Evolutionary conservation across 2,888 invertebrate genomes (phyloP).

Genomic region (Meiosimyza decipiens): DNA sequence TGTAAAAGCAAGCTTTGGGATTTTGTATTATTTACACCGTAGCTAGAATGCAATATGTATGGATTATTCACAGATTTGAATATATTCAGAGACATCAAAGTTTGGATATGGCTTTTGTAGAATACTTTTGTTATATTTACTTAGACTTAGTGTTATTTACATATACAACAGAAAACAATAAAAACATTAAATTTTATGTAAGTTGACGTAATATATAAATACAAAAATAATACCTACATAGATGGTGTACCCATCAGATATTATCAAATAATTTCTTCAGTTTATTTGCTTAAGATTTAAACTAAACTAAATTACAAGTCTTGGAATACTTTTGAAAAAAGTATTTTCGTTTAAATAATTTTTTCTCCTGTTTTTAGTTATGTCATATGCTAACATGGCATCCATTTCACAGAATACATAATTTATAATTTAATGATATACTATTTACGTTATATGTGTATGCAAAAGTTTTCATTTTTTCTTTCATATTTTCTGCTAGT

Average conservation of each 20-base stretch:
- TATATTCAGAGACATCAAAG: too few species aligned
- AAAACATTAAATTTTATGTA: not conserved
- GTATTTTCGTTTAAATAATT: not conserved
- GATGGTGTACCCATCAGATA: too few species aligned
- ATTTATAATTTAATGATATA: constrained; percentile 14
- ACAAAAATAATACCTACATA: not conserved
- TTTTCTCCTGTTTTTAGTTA: not conserved
- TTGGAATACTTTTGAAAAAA: not conserved
- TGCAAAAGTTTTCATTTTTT: not conserved
- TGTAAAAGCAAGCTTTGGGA: too few species aligned
- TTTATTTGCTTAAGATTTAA: not conserved
- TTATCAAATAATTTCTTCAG: not conserved
- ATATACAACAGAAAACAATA: not conserved
- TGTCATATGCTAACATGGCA: constrained; percentile 11
- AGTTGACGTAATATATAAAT: not conserved
- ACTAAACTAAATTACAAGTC: constrained; percentile 23
- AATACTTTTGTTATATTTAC: not conserved
- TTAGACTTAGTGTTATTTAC: not conserved
- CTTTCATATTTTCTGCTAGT: not conserved
- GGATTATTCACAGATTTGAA: too few species aligned
- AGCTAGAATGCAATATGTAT: too few species aligned
- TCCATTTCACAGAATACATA: constrained; percentile 12
- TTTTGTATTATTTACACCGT: too few species aligned
- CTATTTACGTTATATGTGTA: constrained; percentile 30
- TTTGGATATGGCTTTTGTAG: too few species aligned